These are phyloP conservation scores for Astreopora myriophthalma DNA, from an alignment of 64 coral and sea anemone species.

Conservation along the genomic window DNA sequence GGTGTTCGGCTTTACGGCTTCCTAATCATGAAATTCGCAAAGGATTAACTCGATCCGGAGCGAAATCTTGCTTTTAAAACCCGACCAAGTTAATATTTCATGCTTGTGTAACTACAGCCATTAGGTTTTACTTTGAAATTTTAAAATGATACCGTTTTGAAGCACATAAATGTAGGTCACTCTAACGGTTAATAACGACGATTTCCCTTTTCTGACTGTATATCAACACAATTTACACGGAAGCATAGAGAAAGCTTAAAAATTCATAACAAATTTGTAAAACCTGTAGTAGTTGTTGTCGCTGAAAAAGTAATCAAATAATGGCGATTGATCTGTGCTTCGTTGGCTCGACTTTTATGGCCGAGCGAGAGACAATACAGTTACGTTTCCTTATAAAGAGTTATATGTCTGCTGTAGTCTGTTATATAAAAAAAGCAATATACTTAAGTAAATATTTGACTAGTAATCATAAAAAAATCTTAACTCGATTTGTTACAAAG, in stretches of 20 bases:
- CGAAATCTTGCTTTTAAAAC: background rate
- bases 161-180: background rate
- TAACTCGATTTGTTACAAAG: too few relatives aligned
- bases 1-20: background rate
- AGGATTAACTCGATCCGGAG: conserved; percentile 43
- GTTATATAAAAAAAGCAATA: too few relatives aligned
- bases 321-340: background rate
- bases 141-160: background rate
- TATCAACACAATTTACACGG: background rate
- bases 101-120: background rate
- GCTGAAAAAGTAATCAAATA: background rate
- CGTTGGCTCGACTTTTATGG: background rate
- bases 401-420: too few relatives aligned
- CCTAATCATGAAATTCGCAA: background rate
- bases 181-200: background rate
- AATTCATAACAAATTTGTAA: conserved; percentile 30
- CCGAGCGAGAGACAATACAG: background rate
- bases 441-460: too few relatives aligned
- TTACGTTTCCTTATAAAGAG: background rate
- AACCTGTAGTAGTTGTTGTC: background rate
- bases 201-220: background rate
- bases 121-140: background rate
- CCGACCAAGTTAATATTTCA: conserved; percentile 36
- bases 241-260: background rate
- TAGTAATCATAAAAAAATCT: too few relatives aligned